Percentiles rank a stretch among this genome's conserved stretches.
Evolutionary conservation across 2,888 invertebrate genomes (phyloP).

Genomic region (Drosophila mimetica): DNA sequence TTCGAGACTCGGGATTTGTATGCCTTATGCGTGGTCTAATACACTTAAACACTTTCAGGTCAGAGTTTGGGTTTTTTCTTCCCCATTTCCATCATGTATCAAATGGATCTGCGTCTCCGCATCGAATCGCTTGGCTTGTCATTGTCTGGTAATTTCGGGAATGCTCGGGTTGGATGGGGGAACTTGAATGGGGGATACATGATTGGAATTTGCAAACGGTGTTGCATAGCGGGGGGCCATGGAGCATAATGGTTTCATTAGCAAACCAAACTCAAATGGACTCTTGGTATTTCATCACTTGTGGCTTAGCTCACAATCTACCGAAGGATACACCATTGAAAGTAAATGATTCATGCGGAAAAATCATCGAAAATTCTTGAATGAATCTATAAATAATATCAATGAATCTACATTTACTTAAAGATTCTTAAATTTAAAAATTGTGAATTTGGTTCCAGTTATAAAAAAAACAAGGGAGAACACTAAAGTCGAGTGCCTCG

Average conservation of each 20-base stretch:
- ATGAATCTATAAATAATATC: no score
- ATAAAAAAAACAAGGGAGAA: no score
- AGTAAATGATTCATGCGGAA: not conserved
- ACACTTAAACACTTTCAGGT: constrained; percentile 60
- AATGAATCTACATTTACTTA: no score
- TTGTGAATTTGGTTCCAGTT: no score
- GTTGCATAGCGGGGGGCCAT: constrained; percentile 20
- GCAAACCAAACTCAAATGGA: constrained; percentile 27
- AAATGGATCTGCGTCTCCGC: constrained; percentile 13
- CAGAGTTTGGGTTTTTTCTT: not conserved
- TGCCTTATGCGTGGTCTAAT: constrained; percentile 65
- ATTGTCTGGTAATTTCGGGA: constrained; percentile 33
- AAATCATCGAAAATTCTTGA: not conserved
- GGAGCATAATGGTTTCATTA: constrained; percentile 29
- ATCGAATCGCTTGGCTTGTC: constrained; percentile 29
- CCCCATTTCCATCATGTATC: not conserved
- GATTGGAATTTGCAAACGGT: constrained; percentile 44
- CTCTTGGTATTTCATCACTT: not conserved
- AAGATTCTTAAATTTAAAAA: no score
- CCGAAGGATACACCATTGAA: not conserved
- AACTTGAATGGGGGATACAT: constrained; percentile 4
- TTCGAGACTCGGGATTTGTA: constrained; percentile 66
- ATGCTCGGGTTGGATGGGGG: not conserved
- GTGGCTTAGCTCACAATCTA: not conserved
- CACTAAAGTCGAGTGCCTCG: no score